Conservation (phyloP, 2,888 invertebrate genomes). For the Spicauda simplicius region DNA sequence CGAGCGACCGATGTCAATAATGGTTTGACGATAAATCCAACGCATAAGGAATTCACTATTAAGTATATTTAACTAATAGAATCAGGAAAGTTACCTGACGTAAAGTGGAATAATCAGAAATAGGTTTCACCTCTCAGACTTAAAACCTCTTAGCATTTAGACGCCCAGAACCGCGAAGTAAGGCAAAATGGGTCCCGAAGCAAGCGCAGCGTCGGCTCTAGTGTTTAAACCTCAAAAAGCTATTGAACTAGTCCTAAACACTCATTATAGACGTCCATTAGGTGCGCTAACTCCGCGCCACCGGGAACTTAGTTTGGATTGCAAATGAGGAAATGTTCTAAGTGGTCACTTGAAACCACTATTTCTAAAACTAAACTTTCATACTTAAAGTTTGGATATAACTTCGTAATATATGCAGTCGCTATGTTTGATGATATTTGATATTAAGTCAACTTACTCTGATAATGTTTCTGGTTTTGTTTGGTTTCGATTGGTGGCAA, state of each 20-base stretch:
- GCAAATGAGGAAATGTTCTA: constrained; percentile 16
- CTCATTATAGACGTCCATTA: constrained; percentile 24
- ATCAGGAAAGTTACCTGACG: no score
- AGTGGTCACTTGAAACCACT: constrained; percentile 10
- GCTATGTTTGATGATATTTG: no score
- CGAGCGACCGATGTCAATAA: no score
- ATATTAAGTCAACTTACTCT: no score
- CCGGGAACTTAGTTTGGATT: constrained; percentile 21
- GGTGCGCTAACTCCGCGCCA: background rate
- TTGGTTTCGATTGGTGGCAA: no score
- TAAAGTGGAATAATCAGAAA: no score
- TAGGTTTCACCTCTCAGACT: background rate
- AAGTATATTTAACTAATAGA: no score
- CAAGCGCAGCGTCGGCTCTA: background rate
- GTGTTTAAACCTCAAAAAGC: constrained; percentile 19
- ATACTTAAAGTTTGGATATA: background rate
- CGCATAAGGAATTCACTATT: no score
- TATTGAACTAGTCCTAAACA: constrained; percentile 26
- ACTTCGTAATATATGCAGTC: no score
- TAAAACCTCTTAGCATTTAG: background rate
- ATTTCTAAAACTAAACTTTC: constrained; percentile 1
- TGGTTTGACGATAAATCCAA: no score
- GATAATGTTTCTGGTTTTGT: no score
- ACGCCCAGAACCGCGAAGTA: background rate
- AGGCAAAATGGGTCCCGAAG: background rate